phyloP scores from a whole-genome alignment of 2,113 vertebrate genomes.

The Clinocottus analis region DNA sequence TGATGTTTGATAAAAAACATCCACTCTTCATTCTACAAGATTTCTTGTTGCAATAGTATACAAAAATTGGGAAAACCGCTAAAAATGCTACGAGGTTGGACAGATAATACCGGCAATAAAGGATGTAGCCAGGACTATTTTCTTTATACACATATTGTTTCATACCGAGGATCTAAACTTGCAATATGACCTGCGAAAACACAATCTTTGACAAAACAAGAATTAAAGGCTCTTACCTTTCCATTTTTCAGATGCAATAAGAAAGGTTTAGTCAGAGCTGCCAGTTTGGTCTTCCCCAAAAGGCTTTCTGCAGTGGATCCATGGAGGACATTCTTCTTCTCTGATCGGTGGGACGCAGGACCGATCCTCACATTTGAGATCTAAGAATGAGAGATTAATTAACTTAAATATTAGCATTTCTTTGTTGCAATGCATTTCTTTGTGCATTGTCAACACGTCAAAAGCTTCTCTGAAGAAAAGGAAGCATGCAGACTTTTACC shows the following conservation, averaged over 20 bases:
- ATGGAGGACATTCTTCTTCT: slow-evolving; percentile 87
- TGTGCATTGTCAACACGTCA: neutral
- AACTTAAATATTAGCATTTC: neutral
- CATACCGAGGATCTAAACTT: neutral
- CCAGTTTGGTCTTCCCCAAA: slow-evolving; percentile 84
- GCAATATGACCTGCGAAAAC: neutral
- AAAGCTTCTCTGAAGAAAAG: neutral
- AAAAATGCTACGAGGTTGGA: neutral
- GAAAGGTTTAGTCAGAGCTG: slow-evolving; percentile 88
- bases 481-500: neutral
- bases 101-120: neutral
- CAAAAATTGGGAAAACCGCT: neutral
- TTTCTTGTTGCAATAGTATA: neutral
- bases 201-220: neutral
- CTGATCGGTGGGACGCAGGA: slow-evolving; percentile 81
- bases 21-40: neutral
- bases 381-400: slow-evolving; percentile 73
- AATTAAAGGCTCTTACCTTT: slow-evolving; percentile 86
- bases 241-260: slow-evolving; percentile 89
- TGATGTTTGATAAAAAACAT: neutral
- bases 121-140: neutral
- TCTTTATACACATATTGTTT: neutral
- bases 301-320: slow-evolving; percentile 84
- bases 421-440: neutral
- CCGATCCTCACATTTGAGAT: slow-evolving; percentile 89